phyloP scores from a whole-genome alignment of 2,113 vertebrate species.

The Coturnix japonica region DNA sequence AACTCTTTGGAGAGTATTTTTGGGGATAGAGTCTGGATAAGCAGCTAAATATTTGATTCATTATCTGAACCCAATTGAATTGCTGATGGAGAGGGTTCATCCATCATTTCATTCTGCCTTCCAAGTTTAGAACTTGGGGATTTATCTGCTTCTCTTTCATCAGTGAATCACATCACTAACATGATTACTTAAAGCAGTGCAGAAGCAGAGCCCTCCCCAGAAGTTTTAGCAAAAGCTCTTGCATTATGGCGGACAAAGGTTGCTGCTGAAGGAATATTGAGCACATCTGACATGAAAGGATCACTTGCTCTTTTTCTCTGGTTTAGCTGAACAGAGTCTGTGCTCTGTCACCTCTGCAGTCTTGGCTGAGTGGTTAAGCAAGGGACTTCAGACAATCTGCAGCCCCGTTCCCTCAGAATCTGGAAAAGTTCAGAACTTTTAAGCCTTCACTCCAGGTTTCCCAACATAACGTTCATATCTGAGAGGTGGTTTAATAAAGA shows the following conservation, averaged over 20 bases:
- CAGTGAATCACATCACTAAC: conserved; percentile 39
- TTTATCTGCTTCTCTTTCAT: conserved; percentile 60
- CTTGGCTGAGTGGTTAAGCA: conserved; percentile 68
- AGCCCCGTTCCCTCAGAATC: neutral
- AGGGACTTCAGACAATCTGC: conserved; percentile 62
- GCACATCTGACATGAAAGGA: conserved; percentile 8
- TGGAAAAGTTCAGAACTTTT: neutral
- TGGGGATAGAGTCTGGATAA: neutral
- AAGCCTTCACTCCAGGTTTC: neutral
- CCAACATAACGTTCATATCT: neutral
- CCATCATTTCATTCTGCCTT: conserved; percentile 53
- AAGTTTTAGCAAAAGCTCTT: neutral
- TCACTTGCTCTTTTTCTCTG: neutral
- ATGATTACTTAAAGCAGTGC: conserved; percentile 47
- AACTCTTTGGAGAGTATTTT: conserved; percentile 4
- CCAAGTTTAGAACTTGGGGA: conserved; percentile 52
- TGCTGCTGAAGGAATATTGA: neutral
- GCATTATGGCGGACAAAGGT: neutral
- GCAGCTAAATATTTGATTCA: conserved; percentile 35
- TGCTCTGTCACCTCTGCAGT: conserved; percentile 33
- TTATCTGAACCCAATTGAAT: conserved; percentile 39
- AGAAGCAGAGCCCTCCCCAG: conserved; percentile 21
- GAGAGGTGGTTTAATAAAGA: neutral
- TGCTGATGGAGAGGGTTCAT: conserved; percentile 41
- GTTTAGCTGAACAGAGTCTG: neutral